phyloP scores from a whole-genome alignment of 2,888 invertebrate genomes.

The Campoletis raptor region DNA sequence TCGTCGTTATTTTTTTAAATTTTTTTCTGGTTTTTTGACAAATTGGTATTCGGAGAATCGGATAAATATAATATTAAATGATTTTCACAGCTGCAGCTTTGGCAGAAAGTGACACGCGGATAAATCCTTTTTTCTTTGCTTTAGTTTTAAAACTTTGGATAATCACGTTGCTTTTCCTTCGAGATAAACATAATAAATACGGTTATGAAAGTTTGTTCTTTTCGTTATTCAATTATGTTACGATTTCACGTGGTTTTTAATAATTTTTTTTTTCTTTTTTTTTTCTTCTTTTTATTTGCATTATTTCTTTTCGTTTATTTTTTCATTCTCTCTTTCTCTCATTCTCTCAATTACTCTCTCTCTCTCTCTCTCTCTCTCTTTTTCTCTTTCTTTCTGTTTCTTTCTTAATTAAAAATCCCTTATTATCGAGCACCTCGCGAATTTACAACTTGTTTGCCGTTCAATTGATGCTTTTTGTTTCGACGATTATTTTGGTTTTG shows the following conservation, averaged over 20 bases:
- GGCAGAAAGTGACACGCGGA: constrained; percentile 14
- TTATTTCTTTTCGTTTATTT: constrained; percentile 4
- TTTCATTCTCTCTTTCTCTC: constrained; percentile 61
- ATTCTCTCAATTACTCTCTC: constrained; percentile 63
- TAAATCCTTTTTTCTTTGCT: background rate
- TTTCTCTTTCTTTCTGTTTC: constrained; percentile 39
- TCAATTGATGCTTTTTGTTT: constrained; percentile 64
- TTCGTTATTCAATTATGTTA: constrained; percentile 37
- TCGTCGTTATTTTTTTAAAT: constrained; percentile 63
- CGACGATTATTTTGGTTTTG: constrained; percentile 78
- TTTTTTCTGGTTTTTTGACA: constrained; percentile 28
- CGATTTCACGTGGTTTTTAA: constrained; percentile 40
- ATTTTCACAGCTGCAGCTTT: constrained; percentile 32
- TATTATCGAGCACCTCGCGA: constrained; percentile 68
- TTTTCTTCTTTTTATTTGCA: constrained; percentile 14
- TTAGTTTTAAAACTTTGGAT: constrained; percentile 20
- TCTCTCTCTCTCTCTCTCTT: constrained; percentile 46
- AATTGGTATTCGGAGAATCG: constrained; percentile 5
- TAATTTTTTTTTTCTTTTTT: constrained; percentile 18
- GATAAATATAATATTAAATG: constrained; percentile 9
- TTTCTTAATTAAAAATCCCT: constrained; percentile 58
- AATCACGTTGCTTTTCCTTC: constrained; percentile 55
- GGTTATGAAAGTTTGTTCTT: constrained; percentile 54
- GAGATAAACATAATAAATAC: constrained; percentile 38
- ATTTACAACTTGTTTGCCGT: constrained; percentile 65